Evolutionary conservation across 2,113 vertebrate genomes (phyloP), one percentile per base, ranked within the genome.

Genomic region (Syngnathus floridae): DNA sequence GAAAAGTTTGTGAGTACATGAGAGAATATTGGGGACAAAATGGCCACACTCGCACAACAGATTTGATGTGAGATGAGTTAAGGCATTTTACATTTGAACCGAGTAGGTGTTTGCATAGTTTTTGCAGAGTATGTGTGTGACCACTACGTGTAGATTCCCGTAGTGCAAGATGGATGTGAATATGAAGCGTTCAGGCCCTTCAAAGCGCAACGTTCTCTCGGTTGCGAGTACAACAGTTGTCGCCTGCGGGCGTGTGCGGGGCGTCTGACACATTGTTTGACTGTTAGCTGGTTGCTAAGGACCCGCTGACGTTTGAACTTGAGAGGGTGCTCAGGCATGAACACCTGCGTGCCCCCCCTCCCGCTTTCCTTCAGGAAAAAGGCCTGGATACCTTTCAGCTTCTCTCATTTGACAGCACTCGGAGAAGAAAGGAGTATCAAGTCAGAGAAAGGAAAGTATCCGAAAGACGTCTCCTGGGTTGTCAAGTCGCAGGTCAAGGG

Each of bases 281-380:
- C 80, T 81, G 81, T 80, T 86, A 73, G 79, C 75, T 73, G 70
- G 84, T 86, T 88, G 86, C 86, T 79, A 79, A 84, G 83, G 84
- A 84, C 77, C 85, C 80, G 74, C 48, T 83, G 71, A 80, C 85
- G 87, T 90, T 89, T 91, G 90, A 91, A 91, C 88, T 90, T 90
- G 87, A 87, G 89, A 88, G 86, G 59, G 87, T 85, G 85, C 76
- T 76, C 70, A 88, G 87, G 79, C 79, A 86, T 82, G 90, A 91
- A 91, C 91, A 92, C 91, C 90, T 92, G 90, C 62, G 66, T 31
- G 43, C 6, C 72, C 69, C 54, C 54, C 74, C 71, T 70, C 54
- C 71, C 35, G 26, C 26, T 21, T 5, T 67, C 54, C 35, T 62
- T 64, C 66, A 31, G 22, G 19, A 54, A 55, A 74, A 76, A 67